Evolutionary conservation across 2,797 vertebrate species (phyloP), one percentile per base, ranked within the genome.

Genomic region (Cirrhinus mrigala): DNA sequence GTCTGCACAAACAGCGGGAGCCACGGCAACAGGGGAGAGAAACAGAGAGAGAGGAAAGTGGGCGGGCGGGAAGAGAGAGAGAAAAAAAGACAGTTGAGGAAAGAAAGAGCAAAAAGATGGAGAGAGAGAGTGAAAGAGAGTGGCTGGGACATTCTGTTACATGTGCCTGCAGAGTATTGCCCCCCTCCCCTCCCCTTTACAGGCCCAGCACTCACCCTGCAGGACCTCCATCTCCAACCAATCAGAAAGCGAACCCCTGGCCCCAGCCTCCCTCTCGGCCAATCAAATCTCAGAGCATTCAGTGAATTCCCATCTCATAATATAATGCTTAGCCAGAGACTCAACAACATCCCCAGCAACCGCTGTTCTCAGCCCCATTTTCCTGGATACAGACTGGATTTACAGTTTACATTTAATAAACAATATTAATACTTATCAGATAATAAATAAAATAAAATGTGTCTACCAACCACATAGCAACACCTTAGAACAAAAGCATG

Each of bases 1-100:
- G 87, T 89, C 88, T 90, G 88, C 70, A 89, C 86, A 90, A 90
- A 90, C 90, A 90, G 87, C 81, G 64, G 86, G 85, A 90, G 77
- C 88, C 87, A 90, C 85, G 76, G 90, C 90, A 89, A 90, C 88
- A 84, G 84, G 75, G 83, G 50, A 89, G 81, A 89, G 85, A 90
- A 87, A 89, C 87, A 89, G 81, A 82, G 83, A 66, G 83, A 66
- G 85, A 84, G 54, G 81, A 80, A 71, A 83, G 83, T 81, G 82
- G 60, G 86, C 3, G 76, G 79, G 74, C 76, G 56, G 15, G 46
- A 11, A 15, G 60, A 29, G 46, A 56, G 8, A 40, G n/a, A 44
- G 79, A 81, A 82, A 85, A 73, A 66, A 40, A 40, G 37, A 66
- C 62, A 16, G 62, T 18, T 48, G 15, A 81, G 27, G 74, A 58